Conservation (phyloP, 2,113 vertebrate species). For the cattle (Bos taurus) region ARS-UCD2.0 NC_037336.1:58414501-58415000, state of each 20-base stretch:
- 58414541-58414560: neutral
- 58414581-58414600: neutral
- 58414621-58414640: neutral
- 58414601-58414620: neutral
- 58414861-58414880: neutral
- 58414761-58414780: neutral
- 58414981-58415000: neutral
- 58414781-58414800: neutral
- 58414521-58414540: neutral
- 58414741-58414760: neutral
- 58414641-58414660: neutral
- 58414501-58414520: neutral
- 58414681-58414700: neutral
- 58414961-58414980: neutral
- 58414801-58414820: neutral
- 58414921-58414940: neutral
- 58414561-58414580: neutral
- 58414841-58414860: neutral
- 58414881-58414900: neutral
- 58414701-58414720: neutral
- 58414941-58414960: fast-evolving
- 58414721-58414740: neutral
- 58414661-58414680: neutral
- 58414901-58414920: neutral
- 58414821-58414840: neutral